phyloP scores from a whole-genome alignment of 2,797 vertebrate genomes.

The Leontocebus nigricollis region DNA sequence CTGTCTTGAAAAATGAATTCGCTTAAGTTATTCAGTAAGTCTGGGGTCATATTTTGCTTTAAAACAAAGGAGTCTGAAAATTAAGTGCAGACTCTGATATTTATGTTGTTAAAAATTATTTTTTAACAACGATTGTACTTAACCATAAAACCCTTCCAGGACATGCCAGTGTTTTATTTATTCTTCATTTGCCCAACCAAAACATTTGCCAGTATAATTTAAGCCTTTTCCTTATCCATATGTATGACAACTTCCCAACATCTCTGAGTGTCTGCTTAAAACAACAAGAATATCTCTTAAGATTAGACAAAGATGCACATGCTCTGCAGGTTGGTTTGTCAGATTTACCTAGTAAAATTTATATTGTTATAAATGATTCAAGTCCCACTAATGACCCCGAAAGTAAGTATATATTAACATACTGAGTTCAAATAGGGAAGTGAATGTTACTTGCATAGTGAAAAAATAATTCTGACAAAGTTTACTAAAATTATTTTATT shows the following conservation, averaged over 20 bases:
- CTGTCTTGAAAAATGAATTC: background rate
- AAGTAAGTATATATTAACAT: background rate
- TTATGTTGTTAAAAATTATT: no score
- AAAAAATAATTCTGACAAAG: constrained; percentile 30
- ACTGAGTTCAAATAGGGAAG: background rate
- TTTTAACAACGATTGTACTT: background rate
- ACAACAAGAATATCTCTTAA: background rate
- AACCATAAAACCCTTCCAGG: background rate
- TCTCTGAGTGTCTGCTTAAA: background rate
- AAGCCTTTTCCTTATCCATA: background rate
- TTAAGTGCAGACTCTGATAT: no score
- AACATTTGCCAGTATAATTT: background rate
- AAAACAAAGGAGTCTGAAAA: no score
- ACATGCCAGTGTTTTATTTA: background rate
- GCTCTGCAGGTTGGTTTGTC: background rate
- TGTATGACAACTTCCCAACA: background rate
- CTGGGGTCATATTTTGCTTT: no score
- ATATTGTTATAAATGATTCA: background rate
- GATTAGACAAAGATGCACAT: background rate
- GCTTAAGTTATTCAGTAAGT: background rate
- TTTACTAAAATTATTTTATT: background rate
- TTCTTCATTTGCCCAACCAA: background rate
- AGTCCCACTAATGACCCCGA: background rate
- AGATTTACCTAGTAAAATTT: background rate
- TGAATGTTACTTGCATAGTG: background rate